These are phyloP conservation scores for Hystrix brachyura DNA, from an alignment of 2,113 vertebrate species.

Conservation along the genomic window DNA sequence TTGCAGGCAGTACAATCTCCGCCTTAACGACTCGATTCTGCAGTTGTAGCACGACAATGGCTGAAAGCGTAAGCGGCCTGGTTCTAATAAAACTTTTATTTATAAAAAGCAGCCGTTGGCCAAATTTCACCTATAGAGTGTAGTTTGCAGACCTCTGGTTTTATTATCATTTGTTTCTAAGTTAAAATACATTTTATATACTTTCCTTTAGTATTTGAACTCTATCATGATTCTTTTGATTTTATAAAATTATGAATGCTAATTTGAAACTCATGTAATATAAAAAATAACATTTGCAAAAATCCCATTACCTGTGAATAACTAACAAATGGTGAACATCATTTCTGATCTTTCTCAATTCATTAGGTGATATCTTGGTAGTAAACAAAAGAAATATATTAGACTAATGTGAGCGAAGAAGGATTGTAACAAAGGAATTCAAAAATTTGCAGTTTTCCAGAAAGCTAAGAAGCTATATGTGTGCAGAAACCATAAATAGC, in stretches of 20 bases:
- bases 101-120: background rate
- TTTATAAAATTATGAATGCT: background rate
- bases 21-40: background rate
- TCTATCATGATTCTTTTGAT: background rate
- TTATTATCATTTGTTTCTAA: conserved; percentile 20
- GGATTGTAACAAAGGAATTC: background rate
- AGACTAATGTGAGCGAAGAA: background rate
- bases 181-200: background rate
- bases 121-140: background rate
- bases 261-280: background rate
- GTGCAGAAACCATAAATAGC: background rate
- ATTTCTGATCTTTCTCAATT: background rate
- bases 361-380: background rate
- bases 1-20: background rate
- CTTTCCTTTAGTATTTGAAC: background rate
- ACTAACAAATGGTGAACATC: background rate
- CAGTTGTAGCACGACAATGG: background rate
- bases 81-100: conserved; percentile 47
- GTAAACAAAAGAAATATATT: background rate
- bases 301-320: background rate
- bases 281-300: background rate
- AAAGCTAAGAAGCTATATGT: background rate
- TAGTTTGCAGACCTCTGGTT: background rate
- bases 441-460: background rate
- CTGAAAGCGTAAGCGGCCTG: background rate